Base-by-base conservation (phyloP, 2,113 vertebrate genomes). In the Stigmatopora nigra region DNA sequence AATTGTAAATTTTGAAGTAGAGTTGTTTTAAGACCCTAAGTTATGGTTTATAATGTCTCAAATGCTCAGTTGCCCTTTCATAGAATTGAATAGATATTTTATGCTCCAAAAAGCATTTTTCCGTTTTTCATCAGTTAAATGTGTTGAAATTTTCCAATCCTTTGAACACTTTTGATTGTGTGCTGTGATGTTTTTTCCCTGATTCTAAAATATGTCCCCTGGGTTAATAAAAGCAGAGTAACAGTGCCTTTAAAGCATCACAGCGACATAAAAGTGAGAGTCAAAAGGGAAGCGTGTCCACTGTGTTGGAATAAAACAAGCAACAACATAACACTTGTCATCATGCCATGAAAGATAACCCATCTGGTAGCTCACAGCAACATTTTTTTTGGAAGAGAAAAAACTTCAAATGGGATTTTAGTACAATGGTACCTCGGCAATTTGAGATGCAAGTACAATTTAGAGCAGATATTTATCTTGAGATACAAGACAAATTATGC, bases 321-420 rank as follows among this genome's bases (percentile, higher is more conserved):
- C 14, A 49, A 56, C 61, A 65, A 0, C 57, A 69, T 44, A 64
- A 75, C 72, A 65, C 53, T 56, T 71, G 71, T 63, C 70, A 69
- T 46, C 74, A 69, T 59, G 68, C 75, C 45, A 59, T 67, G 69
- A 77, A 68, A 73, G 38, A 78, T 68, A 67, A 78, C 60, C 75
- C 73, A 78, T 81, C 71, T 82, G 71, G 76, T 68, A 19, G 48
- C 48, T 17, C n/a, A 8, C 63, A 56, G 41, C 41, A 49, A 66
- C 65, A 76, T 75, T 75, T 80, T 73, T 20, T 80, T 73, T 20
- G n/a, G 9, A 55, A 13, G 12, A 20, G 20, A 52, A 51, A 51
- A 20, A 52, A 1, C 7, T 22, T 80, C 73, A 55, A 72, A 69
- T 69, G 63, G 72, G 79, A 82, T 71, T 77, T 72, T n/a, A n/a